Base-by-base conservation (phyloP, 1,140 invertebrate genomes). In the Drosophila punjabiensis region DNA sequence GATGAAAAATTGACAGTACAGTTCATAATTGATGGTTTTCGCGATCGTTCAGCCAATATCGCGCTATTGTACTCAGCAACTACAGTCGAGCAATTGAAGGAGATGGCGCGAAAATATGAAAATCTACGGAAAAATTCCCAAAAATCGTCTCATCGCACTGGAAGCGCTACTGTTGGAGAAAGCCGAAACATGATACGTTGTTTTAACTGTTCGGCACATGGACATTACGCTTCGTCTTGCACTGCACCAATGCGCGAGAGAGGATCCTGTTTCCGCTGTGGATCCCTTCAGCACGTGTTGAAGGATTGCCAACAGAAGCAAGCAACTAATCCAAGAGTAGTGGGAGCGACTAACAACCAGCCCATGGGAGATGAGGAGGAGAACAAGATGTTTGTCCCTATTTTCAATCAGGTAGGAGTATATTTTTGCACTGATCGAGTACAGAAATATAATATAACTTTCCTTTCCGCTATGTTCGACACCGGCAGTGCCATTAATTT, bases 11-110 rank as follows among this genome's bases (percentile, higher is more conserved):
- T n/a, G n/a, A n/a, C n/a, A n/a, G n/a, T n/a, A n/a, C n/a, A n/a
- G n/a, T n/a, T n/a, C n/a, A n/a, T n/a, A n/a, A n/a, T n/a, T n/a
- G n/a, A n/a, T n/a, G n/a, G n/a, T n/a, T n/a, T n/a, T n/a, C n/a
- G 9, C 32, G 32, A 14, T 55, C 32, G 43, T 20, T 45, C 18
- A 13, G 18, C 43, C 43, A 45, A 20, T 13, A 20, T 45, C 8
- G 43, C 43, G 6, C 32, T 55, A 20, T 35, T 55, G 32, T 55
- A 55, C 5, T 33, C 30, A 35, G 52, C n/a, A 33, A n/a, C 52
- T 11, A 53, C 52, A 11, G 33, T 33, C 10, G 50, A 11, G 32
- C 16, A 53, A 53, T n/a, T 53, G 9, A 33, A 33, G 10, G 30
- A 53, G 16, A 28, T 53, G 28, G 30, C 52, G 6, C 16, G 30